These are phyloP conservation scores for Choristoneura fumiferana DNA, from an alignment of 1,140 invertebrate genomes.

Conservation along the genomic window DNA sequence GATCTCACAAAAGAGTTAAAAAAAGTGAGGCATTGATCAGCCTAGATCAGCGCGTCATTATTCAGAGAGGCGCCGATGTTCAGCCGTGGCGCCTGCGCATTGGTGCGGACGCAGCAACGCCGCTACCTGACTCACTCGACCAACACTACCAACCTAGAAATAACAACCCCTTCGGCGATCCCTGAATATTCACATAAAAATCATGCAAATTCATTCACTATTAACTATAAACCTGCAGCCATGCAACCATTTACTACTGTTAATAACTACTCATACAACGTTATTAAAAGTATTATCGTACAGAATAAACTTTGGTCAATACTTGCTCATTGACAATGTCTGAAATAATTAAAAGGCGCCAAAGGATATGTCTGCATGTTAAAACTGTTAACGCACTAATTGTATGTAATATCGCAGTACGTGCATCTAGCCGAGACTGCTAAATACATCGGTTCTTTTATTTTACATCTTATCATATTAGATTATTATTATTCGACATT, in stretches of 20 bases:
- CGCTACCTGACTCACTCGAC: slow-evolving; percentile 5
- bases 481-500: slow-evolving; percentile 36
- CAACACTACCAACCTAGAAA: slow-evolving; percentile 58
- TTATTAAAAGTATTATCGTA: neutral
- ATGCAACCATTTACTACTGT: neutral
- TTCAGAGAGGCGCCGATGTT: slow-evolving; percentile 64
- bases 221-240: slow-evolving; percentile 7
- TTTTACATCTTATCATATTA: slow-evolving; percentile 30
- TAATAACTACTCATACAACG: neutral
- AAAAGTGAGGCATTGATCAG: slow-evolving; percentile 56
- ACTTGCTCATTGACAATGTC: neutral
- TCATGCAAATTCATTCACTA: slow-evolving; percentile 24
- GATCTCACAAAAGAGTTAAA: slow-evolving; percentile 32
- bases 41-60: slow-evolving; percentile 56
- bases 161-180: slow-evolving; percentile 43
- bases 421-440: neutral
- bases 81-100: slow-evolving; percentile 46
- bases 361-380: slow-evolving; percentile 18
- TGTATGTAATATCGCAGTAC: slow-evolving; percentile 13
- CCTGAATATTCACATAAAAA: slow-evolving; percentile 44
- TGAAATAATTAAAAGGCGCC: slow-evolving; percentile 16
- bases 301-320: slow-evolving; percentile 6
- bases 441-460: slow-evolving; percentile 23
- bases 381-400: slow-evolving; percentile 24
- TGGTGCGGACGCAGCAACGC: slow-evolving; percentile 38